phyloP scores from a whole-genome alignment of 2,113 vertebrate genomes.

The Eclectus roratus region DNA sequence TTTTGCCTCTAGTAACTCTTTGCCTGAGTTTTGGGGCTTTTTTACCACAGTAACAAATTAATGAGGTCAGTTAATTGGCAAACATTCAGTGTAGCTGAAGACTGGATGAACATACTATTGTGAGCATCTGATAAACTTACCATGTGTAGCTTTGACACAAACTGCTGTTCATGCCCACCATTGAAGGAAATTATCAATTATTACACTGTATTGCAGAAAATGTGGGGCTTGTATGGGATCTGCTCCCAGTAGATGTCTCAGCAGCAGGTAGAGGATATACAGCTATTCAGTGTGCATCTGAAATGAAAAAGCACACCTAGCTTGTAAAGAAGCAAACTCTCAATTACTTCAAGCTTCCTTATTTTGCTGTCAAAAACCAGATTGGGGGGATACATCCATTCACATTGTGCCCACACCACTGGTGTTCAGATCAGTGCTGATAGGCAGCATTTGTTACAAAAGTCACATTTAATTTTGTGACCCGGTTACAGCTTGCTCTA shows the following conservation, averaged over 20 bases:
- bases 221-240: background rate
- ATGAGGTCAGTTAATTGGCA: slow-evolving; percentile 44
- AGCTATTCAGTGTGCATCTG: background rate
- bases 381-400: background rate
- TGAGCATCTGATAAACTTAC: slow-evolving; percentile 18
- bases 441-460: background rate
- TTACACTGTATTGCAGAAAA: background rate
- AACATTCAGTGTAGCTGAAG: slow-evolving; percentile 11
- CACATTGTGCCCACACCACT: background rate
- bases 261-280: background rate
- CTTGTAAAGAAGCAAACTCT: background rate
- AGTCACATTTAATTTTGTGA: background rate
- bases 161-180: background rate
- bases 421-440: fast-evolving
- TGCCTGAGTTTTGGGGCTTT: background rate
- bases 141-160: background rate
- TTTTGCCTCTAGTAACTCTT: slow-evolving; percentile 1
- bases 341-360: background rate
- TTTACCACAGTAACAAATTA: slow-evolving; percentile 57
- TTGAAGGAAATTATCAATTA: background rate
- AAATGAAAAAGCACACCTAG: background rate
- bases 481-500: background rate
- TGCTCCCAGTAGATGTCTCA: fast-evolving
- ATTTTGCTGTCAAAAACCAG: background rate
- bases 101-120: background rate